Conservation (phyloP, 2,888 invertebrate genomes). For the Escarpia spicata region DNA sequence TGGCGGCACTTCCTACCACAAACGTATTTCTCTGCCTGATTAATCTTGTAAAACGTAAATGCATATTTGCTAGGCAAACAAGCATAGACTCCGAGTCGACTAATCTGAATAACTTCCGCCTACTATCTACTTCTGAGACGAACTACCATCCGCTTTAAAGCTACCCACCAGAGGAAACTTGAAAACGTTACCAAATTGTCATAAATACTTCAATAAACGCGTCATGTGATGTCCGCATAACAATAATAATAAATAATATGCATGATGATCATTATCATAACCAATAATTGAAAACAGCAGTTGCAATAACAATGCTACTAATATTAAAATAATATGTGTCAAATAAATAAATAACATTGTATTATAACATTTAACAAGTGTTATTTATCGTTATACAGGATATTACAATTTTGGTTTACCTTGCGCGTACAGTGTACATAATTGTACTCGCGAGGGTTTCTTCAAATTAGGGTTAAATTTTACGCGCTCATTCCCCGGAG, state of each 20-base stretch:
- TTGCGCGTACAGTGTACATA: background rate
- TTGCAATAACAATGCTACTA: background rate
- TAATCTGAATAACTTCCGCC: background rate
- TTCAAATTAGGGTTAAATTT: background rate
- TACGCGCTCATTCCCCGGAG: background rate
- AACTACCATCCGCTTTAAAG: too few species aligned
- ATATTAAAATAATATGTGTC: background rate
- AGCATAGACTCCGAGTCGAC: background rate
- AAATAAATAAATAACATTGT: background rate
- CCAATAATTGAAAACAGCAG: too few species aligned
- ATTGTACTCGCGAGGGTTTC: background rate
- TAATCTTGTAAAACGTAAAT: background rate
- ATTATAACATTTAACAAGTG: background rate
- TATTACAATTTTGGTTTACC: background rate
- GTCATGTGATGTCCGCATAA: too few species aligned
- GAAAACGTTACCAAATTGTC: too few species aligned
- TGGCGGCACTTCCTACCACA: background rate
- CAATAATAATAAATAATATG: too few species aligned
- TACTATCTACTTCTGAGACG: too few species aligned
- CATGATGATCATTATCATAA: too few species aligned
- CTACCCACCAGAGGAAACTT: too few species aligned
- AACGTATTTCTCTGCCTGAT: background rate
- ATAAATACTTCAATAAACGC: too few species aligned
- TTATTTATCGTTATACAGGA: background rate
- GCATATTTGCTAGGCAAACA: background rate